phyloP scores from a whole-genome alignment of 2,113 vertebrate genomes.

The Paratilapia polleni region DNA sequence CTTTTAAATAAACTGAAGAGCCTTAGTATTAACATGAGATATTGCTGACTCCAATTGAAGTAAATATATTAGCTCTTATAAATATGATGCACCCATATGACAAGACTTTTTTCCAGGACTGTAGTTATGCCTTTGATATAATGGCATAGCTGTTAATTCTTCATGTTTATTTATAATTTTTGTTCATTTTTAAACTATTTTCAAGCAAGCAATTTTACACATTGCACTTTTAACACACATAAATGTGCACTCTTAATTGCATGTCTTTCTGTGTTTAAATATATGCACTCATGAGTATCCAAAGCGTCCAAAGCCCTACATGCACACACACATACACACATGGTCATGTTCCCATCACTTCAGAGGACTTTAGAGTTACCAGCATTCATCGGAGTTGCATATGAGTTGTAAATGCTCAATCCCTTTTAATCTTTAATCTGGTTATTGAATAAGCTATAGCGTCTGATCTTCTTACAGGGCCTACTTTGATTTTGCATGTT shows the following conservation, averaged over 20 bases:
- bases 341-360: background rate
- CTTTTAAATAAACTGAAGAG: background rate
- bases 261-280: background rate
- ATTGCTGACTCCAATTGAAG: background rate
- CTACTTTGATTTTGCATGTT: background rate
- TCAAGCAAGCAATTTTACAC: background rate
- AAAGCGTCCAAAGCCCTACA: background rate
- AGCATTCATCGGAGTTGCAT: background rate
- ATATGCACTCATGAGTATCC: background rate
- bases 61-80: background rate
- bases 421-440: slow-evolving; percentile 18
- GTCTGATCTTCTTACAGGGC: background rate
- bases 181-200: background rate
- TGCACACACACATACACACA: background rate
- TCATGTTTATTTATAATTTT: background rate
- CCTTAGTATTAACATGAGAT: background rate
- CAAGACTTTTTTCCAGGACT: background rate
- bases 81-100: background rate
- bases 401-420: background rate
- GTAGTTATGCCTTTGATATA: background rate
- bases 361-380: background rate
- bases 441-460: background rate
- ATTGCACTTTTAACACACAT: background rate
- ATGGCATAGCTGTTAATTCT: background rate
- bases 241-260: background rate